These are phyloP conservation scores for Tuberolachnus salignus DNA, from an alignment of 2,888 invertebrate species.

Conservation along the genomic window DNA sequence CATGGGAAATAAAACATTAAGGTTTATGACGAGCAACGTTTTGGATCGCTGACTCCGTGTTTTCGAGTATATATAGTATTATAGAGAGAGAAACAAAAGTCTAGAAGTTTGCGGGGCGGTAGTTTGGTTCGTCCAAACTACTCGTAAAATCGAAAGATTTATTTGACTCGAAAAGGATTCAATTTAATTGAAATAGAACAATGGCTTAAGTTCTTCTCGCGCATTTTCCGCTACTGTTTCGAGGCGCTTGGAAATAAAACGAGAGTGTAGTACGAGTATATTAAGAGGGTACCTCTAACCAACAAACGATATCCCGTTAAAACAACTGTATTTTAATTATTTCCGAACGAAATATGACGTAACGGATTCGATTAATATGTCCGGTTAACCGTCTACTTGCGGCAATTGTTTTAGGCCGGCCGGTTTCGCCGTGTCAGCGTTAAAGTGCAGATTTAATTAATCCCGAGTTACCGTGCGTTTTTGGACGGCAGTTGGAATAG, in stretches of 20 bases:
- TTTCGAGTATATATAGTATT: neutral
- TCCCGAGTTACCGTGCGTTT: too few relatives aligned
- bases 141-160: constrained; percentile 31
- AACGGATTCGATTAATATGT: too few relatives aligned
- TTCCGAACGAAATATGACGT: too few relatives aligned
- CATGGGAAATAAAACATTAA: neutral
- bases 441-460: too few relatives aligned
- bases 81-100: constrained; percentile 14
- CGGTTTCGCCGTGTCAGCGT: too few relatives aligned
- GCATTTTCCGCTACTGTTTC: neutral
- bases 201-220: constrained; percentile 10
- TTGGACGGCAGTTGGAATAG: too few relatives aligned
- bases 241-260: neutral
- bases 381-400: too few relatives aligned
- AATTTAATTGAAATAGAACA: constrained; percentile 28
- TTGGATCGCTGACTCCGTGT: constrained; percentile 14
- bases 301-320: too few relatives aligned
- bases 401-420: too few relatives aligned
- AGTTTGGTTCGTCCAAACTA: neutral
- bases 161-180: constrained; percentile 22
- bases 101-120: constrained; percentile 1
- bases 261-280: neutral
- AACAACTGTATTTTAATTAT: too few relatives aligned
- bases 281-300: too few relatives aligned
- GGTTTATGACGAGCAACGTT: constrained; percentile 18